Base-by-base conservation (phyloP, 2,797 vertebrate genomes). In the Trichosurus vulpecula region DNA sequence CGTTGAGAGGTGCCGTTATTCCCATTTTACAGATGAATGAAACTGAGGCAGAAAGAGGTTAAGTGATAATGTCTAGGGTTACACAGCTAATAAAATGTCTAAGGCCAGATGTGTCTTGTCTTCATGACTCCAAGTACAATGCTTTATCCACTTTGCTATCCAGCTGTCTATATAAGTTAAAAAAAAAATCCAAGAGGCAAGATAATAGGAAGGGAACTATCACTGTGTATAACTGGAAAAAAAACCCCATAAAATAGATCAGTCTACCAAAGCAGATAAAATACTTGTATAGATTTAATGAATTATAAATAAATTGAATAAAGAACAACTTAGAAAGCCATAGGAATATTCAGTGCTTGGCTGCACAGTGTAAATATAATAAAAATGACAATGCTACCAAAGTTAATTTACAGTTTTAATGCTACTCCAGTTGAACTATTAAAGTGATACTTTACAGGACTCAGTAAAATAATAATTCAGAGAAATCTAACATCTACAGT, bases 141-240 rank as follows among this genome's bases (percentile, higher is more conserved):
- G 22, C 52, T 93, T 96, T 94, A 81, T 52, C 95, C 95, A 66
- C 16, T 94, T 51, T 93, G n/a, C 31, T 96, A 3, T 4, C 57
- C 58, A 58, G 11, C 57, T 58, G 30, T 31, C 57, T 30, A 12
- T 58, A 29, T 29, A 56, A 56, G 13, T 56, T 27, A 19, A 54
- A 54, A 54, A 54, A 56, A 56, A 56, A 56, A 55, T 56, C 27
- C 57, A 61, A 61, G 57, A 3, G 3, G 57, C 57, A 31, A 61
- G 57, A 61, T 35, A 35, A 61, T 61, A 61, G 57, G 3, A 61
- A 12, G 57, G 30, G 11, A 61, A 61, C 61, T 57, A 10, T 61
- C 57, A 61, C 29, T 31, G 13, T 61, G 57, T 61, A 61, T 61
- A 30, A 61, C 57, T 57, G 2, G 29, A 58, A 61, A 66, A 66